Base-by-base conservation (phyloP, 1,140 invertebrate species). In the Drosophila arizonae region DNA sequence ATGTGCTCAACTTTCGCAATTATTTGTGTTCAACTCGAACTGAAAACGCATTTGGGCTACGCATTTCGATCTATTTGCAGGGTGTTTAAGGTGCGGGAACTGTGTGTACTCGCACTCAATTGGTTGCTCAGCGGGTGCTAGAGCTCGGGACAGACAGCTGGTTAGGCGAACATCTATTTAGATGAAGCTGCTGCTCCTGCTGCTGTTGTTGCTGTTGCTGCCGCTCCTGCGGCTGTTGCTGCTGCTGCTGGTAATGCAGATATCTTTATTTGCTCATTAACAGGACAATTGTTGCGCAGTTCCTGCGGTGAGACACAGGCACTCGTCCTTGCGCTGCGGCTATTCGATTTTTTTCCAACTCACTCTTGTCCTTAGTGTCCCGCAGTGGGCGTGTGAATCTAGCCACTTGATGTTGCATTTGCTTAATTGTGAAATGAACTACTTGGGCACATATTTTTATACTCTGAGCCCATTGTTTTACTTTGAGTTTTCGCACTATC, bases 211-310 rank as follows among this genome's bases (percentile, higher is more conserved):
- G 21, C 45, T 71, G 72, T 28, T 68, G 52, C 57, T 64, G 67
- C 48, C 76, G 60, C 48, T 55, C 55, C 15, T 46, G 64, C 64
- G 64, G 67, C 48, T 79, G 60, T 41, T 55, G 60, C 48, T 79
- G 60, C 48, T 55, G 60, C 15, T 46, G 64, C 64, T 70, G 67
- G 51, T 74, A 62, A 52, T 72, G 51, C 24, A 69, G 73, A 88
- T 79, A 87, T 87, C 82, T 87, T 87, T 82, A 87, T 87, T 88
- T 81, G 79, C 84, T 87, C 84, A 87, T 87, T 87, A 87, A 78
- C 77, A 84, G 64, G 46, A 79, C 84, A 79, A 88, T 87, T 87
- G 79, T 87, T 79, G 66, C 76, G 62, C 57, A 65, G 55, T 64
- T 87, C 82, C 82, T 87, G 82, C 69, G 76, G 82, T 45, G 79